phyloP scores from a whole-genome alignment of 2,888 invertebrate species.

The Latrodectus hesperus region DNA sequence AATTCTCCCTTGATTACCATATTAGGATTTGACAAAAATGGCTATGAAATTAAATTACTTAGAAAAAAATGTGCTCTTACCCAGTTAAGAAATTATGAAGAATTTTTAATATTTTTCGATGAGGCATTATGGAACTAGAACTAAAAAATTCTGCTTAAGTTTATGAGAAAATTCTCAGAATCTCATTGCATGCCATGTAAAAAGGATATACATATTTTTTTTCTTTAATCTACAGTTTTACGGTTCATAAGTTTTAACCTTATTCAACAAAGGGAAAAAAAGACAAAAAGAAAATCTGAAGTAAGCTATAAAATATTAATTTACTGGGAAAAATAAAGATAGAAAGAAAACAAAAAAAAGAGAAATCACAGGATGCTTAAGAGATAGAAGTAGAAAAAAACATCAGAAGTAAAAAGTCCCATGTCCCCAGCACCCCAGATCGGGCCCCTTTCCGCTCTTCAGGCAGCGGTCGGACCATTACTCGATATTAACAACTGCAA shows the following conservation, averaged over 20 bases:
- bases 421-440: not conserved
- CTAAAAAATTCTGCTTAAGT: too few relatives aligned
- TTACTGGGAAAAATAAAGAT: conserved; percentile 12
- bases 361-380: not conserved
- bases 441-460: not conserved
- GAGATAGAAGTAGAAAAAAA: not conserved
- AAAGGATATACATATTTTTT: not conserved
- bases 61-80: too few relatives aligned
- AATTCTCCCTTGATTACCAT: too few relatives aligned
- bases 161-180: too few relatives aligned
- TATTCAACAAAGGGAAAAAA: not conserved
- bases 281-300: not conserved
- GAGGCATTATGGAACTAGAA: too few relatives aligned
- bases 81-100: too few relatives aligned
- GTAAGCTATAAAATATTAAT: conserved; percentile 19
- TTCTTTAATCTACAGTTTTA: not conserved
- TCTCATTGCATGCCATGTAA: too few relatives aligned
- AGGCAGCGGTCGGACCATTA: conserved; percentile 17
- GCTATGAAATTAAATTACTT: too few relatives aligned
- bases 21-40: too few relatives aligned
- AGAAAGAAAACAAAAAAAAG: not conserved
- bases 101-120: too few relatives aligned
- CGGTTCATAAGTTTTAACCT: conserved; percentile 5
- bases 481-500: conserved; percentile 31
- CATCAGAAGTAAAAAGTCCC: not conserved